These are phyloP conservation scores for Colletes gigas DNA, from an alignment of 1,140 invertebrate species.

Conservation along the genomic window DNA sequence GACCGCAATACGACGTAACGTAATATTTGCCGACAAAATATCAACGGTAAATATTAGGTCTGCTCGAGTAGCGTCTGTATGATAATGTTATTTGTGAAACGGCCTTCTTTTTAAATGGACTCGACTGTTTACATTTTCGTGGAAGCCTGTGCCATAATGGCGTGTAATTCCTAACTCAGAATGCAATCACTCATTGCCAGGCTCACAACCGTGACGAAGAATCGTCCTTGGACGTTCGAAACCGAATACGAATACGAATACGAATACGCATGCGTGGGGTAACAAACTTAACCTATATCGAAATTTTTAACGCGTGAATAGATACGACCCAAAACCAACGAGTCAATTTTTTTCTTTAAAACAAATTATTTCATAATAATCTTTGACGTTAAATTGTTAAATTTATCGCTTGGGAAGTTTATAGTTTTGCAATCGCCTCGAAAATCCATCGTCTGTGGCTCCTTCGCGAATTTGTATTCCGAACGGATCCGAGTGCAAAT, in stretches of 20 bases:
- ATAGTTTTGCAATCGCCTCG: background rate
- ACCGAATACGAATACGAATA: too few species aligned
- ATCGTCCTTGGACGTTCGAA: background rate
- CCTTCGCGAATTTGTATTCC: constrained; percentile 18
- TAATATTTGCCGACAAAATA: constrained; percentile 2
- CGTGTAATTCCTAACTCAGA: background rate
- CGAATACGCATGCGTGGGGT: too few species aligned
- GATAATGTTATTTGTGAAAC: background rate
- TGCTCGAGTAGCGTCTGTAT: background rate
- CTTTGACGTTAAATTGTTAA: too few species aligned
- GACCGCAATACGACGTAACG: background rate
- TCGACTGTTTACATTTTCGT: background rate
- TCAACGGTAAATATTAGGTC: constrained; percentile 13
- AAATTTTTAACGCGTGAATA: too few species aligned
- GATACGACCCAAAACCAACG: too few species aligned
- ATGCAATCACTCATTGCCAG: constrained; percentile 34
- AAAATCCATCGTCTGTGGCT: background rate
- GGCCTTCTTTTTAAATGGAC: constrained; percentile 21
- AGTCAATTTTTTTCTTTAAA: too few species aligned
- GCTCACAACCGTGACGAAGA: constrained; percentile 20
- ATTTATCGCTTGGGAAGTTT: too few species aligned
- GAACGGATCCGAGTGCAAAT: background rate
- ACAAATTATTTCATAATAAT: too few species aligned
- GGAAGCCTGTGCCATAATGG: background rate
- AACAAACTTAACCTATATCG: too few species aligned